Evolutionary conservation across 2,113 vertebrate genomes (phyloP).

Genomic region (Sus scrofa): DNA sequence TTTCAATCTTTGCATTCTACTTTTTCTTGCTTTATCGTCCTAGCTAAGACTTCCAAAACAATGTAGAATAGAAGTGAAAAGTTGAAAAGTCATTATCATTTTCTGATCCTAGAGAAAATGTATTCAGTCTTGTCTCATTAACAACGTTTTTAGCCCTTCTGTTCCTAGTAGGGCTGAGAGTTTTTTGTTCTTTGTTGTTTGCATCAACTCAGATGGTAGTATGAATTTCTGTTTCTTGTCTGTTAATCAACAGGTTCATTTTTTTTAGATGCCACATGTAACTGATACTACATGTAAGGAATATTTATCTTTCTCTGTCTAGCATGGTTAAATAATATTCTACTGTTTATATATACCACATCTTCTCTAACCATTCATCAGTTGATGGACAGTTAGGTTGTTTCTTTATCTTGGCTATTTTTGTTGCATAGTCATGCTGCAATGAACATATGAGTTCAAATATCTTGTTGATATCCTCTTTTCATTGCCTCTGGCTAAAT

Average conservation of each 20-base stretch:
- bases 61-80: neutral
- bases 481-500: neutral
- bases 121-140: neutral
- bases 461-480: neutral
- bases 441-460: neutral
- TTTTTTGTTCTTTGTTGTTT: neutral
- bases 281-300: neutral
- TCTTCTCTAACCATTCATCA: neutral
- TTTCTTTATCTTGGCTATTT: neutral
- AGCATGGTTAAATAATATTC: neutral
- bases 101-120: neutral
- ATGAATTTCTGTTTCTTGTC: neutral
- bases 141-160: neutral
- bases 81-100: neutral
- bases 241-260: neutral
- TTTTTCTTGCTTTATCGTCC: neutral
- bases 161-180: neutral
- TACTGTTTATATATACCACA: neutral
- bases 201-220: neutral
- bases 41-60: neutral
- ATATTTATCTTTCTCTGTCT: neutral
- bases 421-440: neutral
- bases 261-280: neutral
- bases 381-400: neutral
- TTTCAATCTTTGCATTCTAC: neutral